Conservation (phyloP, 2,888 invertebrate species). For the Calliphora vomitoria region DNA sequence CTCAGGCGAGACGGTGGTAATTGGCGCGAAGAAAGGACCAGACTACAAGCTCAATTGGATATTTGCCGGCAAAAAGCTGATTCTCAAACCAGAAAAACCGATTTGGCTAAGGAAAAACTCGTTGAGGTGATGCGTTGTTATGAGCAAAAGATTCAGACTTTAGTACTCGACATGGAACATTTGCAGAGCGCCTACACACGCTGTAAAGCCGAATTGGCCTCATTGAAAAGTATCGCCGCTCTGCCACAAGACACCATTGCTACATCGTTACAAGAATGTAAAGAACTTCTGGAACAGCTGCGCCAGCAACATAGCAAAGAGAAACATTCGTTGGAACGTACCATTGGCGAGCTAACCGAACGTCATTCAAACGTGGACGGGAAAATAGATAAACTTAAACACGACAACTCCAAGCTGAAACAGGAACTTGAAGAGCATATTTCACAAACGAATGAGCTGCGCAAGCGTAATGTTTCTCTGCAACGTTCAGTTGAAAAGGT, state of each 20-base stretch:
- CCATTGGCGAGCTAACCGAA: slow-evolving; percentile 75
- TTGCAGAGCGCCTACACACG: slow-evolving; percentile 83
- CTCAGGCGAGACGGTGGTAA: slow-evolving; percentile 84
- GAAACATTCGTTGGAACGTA: slow-evolving; percentile 86
- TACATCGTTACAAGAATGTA: slow-evolving; percentile 90
- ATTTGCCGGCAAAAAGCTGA: slow-evolving; percentile 83
- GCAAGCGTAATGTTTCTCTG: slow-evolving; percentile 76
- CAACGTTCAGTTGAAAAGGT: slow-evolving; percentile 80
- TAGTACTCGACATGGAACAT: slow-evolving; percentile 83
- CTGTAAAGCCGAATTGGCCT: slow-evolving; percentile 82
- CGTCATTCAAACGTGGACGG: slow-evolving; percentile 50
- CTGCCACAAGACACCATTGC: slow-evolving; percentile 84
- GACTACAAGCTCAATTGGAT: slow-evolving; percentile 82
- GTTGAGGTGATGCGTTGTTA: slow-evolving; percentile 90
- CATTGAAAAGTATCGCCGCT: slow-evolving; percentile 77
- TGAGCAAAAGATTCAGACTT: slow-evolving; percentile 88
- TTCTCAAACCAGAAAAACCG: slow-evolving; percentile 87
- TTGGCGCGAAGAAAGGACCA: slow-evolving; percentile 83
- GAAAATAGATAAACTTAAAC: slow-evolving; percentile 65
- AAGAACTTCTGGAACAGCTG: slow-evolving; percentile 90
- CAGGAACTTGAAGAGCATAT: slow-evolving; percentile 76
- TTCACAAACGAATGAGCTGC: slow-evolving; percentile 75
- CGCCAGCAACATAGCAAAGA: slow-evolving; percentile 90
- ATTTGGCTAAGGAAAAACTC: slow-evolving; percentile 89
- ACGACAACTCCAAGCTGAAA: slow-evolving; percentile 76